Evolutionary conservation across 2,113 vertebrate species (phyloP), one percentile per base, ranked within the genome.

Genomic region (Aptenodytes forsteri): DNA sequence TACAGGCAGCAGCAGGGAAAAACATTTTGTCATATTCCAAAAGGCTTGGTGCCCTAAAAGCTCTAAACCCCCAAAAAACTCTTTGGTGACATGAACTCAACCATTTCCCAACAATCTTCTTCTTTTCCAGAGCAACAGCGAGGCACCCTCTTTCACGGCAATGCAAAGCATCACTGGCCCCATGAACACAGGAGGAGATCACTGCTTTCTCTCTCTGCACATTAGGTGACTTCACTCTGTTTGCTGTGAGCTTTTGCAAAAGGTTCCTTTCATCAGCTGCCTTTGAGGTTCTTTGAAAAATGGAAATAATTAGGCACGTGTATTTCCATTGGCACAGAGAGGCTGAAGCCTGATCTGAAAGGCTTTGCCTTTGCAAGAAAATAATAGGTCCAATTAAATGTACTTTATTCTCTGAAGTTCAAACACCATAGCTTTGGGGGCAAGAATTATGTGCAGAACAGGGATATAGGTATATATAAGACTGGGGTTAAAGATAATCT

Each of bases 251-350:
- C 96, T 95, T 92, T 90, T 96, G 97, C 96, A 96, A 96, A 93
- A 96, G 96, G 87, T 90, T 96, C 96, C 97, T 98, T 98, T 97
- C 97, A 98, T 98, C 97, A 97, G 97, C 95, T 94, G 91, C 93
- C 96, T 98, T 98, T 97, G 97, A 98, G 97, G 95, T 94, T 94
- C 97, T 97, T 97, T 97, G 96, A 97, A 97, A 98, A 98, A 97
- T 97, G 94, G 95, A 97, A 97, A 97, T 98, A 98, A 97, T 98
- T 97, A 97, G 97, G 97, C 96, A 95, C 84, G 95, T 97, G 95
- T 96, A 97, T 98, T 98, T 98, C 97, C 97, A 98, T 95, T 93
- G 95, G 97, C 96, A 96, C 91, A 90, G 95, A 82, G 94, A 97
- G 69, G 87, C 96, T 95, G 96, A 94, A 89, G 95, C 93, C 96